Evolutionary conservation across 1,140 invertebrate species (phyloP), one percentile per base, ranked within the genome.

Genomic region (Heliothis virescens): DNA sequence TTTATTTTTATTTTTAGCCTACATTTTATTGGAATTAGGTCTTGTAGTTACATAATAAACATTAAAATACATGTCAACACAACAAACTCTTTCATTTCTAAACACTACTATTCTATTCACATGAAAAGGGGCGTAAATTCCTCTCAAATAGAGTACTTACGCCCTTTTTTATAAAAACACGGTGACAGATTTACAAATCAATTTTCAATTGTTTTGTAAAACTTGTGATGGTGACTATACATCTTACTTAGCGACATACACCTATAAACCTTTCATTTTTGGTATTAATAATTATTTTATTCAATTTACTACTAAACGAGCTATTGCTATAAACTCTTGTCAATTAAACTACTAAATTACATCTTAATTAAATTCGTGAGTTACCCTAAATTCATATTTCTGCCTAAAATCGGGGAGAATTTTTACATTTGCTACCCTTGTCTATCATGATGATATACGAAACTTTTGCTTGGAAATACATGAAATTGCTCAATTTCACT

Each of bases 51-150:
- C 92, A 92, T 92, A 85, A 79, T 93, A 87, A 92, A 94, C 91
- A 93, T 94, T 94, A 94, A 77, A 94, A 92, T 92, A 94, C 93
- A 93, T 94, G 93, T 92, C 92, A 93, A 94, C 91, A 93, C 93
- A 90, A 90, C 86, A 88, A 92, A 88, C 86, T 93, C 91, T 94
- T 93, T 93, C 90, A 93, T 94, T 94, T 94, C 85, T 41, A 82
- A 53, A 92, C 89, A 94, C 91, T 29, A 86, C 86, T 86, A 88
- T 83, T 86, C 26, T 81, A 80, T 41, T 5, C 34, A 41, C 34
- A 7, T 41, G 34, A 41, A 41, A 7, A 41, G 9, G 34, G 34
- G 34, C 34, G 34, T 41, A 41, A 41, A 41, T 41, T 9, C 7
- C 34, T 41, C 5, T 1, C 34, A 7, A 41, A 41, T 41, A 41